Conservation (phyloP, 2,113 vertebrate species). For the Lophura nycthemera region DNA sequence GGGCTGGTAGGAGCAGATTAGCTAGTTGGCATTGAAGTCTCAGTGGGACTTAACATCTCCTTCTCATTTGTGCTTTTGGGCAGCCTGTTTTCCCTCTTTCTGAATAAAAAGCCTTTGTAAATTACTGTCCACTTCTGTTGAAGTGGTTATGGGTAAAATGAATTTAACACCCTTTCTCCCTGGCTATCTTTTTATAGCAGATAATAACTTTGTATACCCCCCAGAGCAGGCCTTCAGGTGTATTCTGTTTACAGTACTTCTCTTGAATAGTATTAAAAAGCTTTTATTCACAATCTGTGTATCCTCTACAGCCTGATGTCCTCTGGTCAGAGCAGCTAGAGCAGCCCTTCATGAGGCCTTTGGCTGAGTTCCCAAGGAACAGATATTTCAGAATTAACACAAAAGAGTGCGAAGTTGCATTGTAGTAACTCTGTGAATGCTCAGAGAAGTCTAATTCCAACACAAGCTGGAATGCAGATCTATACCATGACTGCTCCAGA, state of each 20-base stretch:
- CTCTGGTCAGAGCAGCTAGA: background rate
- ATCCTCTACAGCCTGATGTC: background rate
- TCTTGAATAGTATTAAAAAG: background rate
- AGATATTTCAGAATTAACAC: background rate
- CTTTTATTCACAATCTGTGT: background rate
- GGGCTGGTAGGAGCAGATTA: background rate
- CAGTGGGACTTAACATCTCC: background rate
- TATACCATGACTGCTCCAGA: background rate
- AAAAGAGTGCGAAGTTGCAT: background rate
- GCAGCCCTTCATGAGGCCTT: background rate
- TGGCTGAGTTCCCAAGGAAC: background rate
- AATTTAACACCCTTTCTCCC: background rate
- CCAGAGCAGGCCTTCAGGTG: background rate
- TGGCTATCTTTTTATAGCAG: background rate
- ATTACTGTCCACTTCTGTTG: background rate
- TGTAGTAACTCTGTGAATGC: accelerated
- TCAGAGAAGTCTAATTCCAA: background rate
- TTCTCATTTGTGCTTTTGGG: background rate
- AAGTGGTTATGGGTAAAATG: background rate
- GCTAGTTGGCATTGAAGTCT: background rate
- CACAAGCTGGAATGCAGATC: background rate
- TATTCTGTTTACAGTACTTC: background rate
- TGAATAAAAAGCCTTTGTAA: background rate
- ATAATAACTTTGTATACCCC: background rate
- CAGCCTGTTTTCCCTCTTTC: background rate